Evolutionary conservation across 2,888 invertebrate species (phyloP), one percentile per base, ranked within the genome.

Genomic region (Caenorhabditis zanzibari): DNA sequence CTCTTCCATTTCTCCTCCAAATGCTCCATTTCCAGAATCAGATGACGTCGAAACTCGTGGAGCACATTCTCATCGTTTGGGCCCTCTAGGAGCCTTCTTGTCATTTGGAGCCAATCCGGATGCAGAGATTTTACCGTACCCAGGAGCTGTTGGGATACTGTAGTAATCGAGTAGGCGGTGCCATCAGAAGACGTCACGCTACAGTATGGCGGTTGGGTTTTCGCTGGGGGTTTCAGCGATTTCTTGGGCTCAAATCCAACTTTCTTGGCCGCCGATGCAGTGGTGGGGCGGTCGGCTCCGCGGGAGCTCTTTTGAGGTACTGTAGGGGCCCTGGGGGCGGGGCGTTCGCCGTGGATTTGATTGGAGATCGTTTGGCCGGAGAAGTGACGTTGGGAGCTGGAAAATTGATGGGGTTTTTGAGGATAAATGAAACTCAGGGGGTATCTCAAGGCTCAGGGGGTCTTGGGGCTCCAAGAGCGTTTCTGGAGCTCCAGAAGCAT

Each of bases 51-150:
- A 68, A 84, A 81, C 9, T 47, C 24, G 1, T 3, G n/a, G 0
- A 61, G 38, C 9, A 81, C 68, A 47, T 84, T 72, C 14, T 22
- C 47, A 6, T 52, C 28, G 12, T 59, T 56, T 14, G 10, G n/a
- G 14, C 14, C 19, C 19, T 19, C 47, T 19, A 77, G 54, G 44
- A 77, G 54, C 28, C 69, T 41, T 64, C 79, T 63, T 2, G 56
- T 41, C 69, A 77, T 66, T 14, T 54, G 73, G 0, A 84, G 68
- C 84, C 84, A 84, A 38, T 84, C 84, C 2, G 84, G 84, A 16
- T 72, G 66, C 12, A 81, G 76, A 0, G 72, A 71, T 59, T 84
- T 84, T 19, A 84, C 71, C 6, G 76, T 63, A 7, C 81, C 81
- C 54, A 84, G 41, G 5, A 84, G 56, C 22, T 84, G 58, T 56